These are phyloP conservation scores for Aspidapion aeneum DNA, from an alignment of 2,888 invertebrate species.

Conservation along the genomic window DNA sequence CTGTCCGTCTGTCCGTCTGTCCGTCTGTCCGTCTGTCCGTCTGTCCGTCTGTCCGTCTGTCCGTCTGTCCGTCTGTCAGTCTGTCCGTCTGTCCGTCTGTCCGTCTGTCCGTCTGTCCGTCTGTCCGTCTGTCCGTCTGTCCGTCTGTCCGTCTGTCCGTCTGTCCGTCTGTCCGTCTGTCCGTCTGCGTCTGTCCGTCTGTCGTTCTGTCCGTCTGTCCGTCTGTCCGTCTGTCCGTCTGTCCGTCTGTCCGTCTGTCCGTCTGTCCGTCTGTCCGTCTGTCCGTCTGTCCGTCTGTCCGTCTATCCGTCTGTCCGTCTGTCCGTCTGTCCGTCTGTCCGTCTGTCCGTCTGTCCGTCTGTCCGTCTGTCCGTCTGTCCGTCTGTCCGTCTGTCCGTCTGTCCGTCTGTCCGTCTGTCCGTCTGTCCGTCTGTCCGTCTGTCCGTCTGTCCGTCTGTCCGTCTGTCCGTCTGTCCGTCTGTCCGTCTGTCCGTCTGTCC, in stretches of 20 bases:
- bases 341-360: slow-evolving; percentile 15
- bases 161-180: slow-evolving; percentile 14
- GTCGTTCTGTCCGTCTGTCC: no score
- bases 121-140: slow-evolving; percentile 11
- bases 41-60: slow-evolving; percentile 14
- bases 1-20: slow-evolving; percentile 8
- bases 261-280: slow-evolving; percentile 15
- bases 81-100: slow-evolving; percentile 14
- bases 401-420: slow-evolving; percentile 14
- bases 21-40: slow-evolving; percentile 14
- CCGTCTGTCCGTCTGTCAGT: slow-evolving; percentile 13
- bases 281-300: slow-evolving; percentile 15
- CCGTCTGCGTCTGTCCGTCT: no score
- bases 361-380: slow-evolving; percentile 15
- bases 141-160: slow-evolving; percentile 14
- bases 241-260: slow-evolving; percentile 14
- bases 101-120: slow-evolving; percentile 15
- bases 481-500: slow-evolving; percentile 14
- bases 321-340: slow-evolving; percentile 13
- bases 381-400: slow-evolving; percentile 11
- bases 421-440: slow-evolving; percentile 15
- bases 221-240: slow-evolving; percentile 15
- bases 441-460: slow-evolving; percentile 13
- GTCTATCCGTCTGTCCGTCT: no score
- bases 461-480: slow-evolving; percentile 14